Percentiles rank a stretch among this genome's conserved stretches.
phyloP scores from a whole-genome alignment of 2,888 invertebrate genomes.

The Nowickia ferox region DNA sequence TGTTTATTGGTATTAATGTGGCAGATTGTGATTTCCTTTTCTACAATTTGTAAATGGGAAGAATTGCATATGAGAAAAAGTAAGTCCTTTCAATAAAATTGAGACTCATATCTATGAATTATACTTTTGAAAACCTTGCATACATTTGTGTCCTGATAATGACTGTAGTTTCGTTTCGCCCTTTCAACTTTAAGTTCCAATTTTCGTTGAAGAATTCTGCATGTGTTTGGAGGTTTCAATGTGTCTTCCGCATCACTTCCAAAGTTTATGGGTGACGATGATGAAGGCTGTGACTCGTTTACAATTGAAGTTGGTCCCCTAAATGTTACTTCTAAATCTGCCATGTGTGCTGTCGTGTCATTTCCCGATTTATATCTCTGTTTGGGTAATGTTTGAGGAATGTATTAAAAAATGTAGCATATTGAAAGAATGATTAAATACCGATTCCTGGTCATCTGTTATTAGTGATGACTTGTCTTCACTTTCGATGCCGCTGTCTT shows the following conservation, averaged over 20 bases:
- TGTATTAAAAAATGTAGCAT: background rate
- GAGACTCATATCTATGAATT: background rate
- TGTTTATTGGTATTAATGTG: constrained; percentile 82
- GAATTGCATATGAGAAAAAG: background rate
- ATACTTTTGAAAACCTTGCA: background rate
- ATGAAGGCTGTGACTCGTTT: constrained; percentile 52
- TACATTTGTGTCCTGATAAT: constrained; percentile 77
- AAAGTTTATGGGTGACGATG: constrained; percentile 73
- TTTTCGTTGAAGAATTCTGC: constrained; percentile 82
- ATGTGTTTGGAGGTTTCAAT: constrained; percentile 80
- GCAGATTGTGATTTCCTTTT: constrained; percentile 81
- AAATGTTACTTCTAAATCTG: constrained; percentile 79
- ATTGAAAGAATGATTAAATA: constrained; percentile 11
- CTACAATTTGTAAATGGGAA: constrained; percentile 69
- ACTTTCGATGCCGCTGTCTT: constrained; percentile 82
- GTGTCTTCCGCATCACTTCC: constrained; percentile 61
- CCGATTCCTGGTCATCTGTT: constrained; percentile 50
- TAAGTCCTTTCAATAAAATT: background rate
- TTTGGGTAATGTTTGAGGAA: background rate
- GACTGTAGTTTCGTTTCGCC: constrained; percentile 82
- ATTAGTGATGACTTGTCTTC: constrained; percentile 79
- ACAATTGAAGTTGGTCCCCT: constrained; percentile 73
- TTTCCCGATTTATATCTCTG: constrained; percentile 38
- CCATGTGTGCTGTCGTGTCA: constrained; percentile 77
- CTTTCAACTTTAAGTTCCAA: constrained; percentile 83